These are phyloP conservation scores for Cancer borealis DNA, from an alignment of 2,888 invertebrate species.

Conservation along the genomic window DNA sequence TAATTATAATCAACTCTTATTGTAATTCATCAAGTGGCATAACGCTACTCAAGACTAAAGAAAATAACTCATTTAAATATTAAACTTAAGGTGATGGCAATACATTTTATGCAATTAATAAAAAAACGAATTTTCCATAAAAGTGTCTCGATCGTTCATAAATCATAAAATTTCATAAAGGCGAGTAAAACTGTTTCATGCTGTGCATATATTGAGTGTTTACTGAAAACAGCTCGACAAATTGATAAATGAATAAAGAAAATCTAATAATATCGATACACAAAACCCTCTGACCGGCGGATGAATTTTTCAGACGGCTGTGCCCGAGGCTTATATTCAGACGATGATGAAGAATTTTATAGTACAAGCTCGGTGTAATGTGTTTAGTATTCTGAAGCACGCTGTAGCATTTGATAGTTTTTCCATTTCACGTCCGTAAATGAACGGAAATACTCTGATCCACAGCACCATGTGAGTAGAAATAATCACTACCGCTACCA, in stretches of 20 bases:
- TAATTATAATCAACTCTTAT: not conserved
- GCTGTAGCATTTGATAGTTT: not conserved
- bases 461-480: not conserved
- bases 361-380: not conserved
- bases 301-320: slow-evolving; percentile 5
- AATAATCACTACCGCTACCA: not conserved
- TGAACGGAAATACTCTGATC: not conserved
- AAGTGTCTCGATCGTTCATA: not conserved
- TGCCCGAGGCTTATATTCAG: slow-evolving; percentile 15
- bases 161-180: not conserved
- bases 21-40: not conserved
- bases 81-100: not conserved
- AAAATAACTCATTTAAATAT: not conserved
- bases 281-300: not conserved
- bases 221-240: not conserved
- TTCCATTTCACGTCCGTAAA: not conserved
- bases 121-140: not conserved
- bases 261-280: slow-evolving; percentile 11
- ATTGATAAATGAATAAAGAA: slow-evolving; percentile 20
- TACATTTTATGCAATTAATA: not conserved
- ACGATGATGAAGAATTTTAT: not conserved
- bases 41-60: not conserved
- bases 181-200: slow-evolving; percentile 8
- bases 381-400: not conserved
- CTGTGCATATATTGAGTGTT: not conserved